phyloP scores from a whole-genome alignment of 2,797 vertebrate genomes.

The Pseudochirops cupreus region DNA sequence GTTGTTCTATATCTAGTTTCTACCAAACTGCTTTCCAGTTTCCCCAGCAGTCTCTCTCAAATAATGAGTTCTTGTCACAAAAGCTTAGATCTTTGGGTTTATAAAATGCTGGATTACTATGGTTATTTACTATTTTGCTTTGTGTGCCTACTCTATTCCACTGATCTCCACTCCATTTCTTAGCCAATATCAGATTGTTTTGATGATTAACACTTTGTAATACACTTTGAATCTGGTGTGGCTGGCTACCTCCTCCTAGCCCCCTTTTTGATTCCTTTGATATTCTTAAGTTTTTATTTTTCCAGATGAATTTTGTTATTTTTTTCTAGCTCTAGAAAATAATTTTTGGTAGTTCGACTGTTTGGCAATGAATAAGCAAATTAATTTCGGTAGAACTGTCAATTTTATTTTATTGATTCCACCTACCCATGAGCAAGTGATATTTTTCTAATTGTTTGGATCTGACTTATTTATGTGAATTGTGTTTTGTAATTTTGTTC shows the following conservation, averaged over 20 bases:
- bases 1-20: too few species aligned
- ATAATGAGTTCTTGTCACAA: too few species aligned
- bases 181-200: background rate
- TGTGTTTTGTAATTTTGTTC: background rate
- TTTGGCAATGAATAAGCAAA: background rate
- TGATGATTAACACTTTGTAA: background rate
- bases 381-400: background rate
- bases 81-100: too few species aligned
- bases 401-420: background rate
- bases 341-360: background rate
- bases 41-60: too few species aligned
- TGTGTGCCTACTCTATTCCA: too few species aligned
- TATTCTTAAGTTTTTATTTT: background rate
- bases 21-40: too few species aligned
- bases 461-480: background rate
- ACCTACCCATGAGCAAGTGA: background rate
- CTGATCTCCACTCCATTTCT: background rate
- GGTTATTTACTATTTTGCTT: too few species aligned
- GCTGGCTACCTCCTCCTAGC: background rate
- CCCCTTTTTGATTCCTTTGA: background rate
- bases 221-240: background rate
- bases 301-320: background rate
- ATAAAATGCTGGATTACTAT: too few species aligned
- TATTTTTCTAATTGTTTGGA: background rate
- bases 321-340: background rate